Evolutionary conservation across 2,113 vertebrate species (phyloP).

Genomic region (Odobenus rosmarus): DNA sequence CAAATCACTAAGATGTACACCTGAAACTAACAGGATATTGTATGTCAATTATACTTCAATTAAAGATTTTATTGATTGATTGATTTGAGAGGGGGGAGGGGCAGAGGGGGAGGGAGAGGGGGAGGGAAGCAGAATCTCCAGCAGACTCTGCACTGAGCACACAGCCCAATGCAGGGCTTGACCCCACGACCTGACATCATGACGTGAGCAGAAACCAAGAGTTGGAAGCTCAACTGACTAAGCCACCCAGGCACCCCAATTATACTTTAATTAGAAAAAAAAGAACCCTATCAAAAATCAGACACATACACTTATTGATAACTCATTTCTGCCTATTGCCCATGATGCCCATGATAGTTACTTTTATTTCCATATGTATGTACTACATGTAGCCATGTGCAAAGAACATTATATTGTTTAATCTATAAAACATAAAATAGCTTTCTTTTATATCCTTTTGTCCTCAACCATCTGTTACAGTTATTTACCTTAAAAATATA

Average conservation of each 20-base stretch:
- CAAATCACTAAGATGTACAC: not conserved
- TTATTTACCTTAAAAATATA: constrained; percentile 47
- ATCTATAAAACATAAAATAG: not conserved
- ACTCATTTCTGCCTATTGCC: not conserved
- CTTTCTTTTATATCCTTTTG: constrained; percentile 41
- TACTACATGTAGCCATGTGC: not conserved
- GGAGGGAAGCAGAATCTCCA: not conserved
- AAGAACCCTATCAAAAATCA: not conserved
- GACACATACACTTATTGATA: not conserved
- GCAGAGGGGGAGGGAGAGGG: not conserved
- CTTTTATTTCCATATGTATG: not conserved
- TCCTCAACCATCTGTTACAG: constrained; percentile 23
- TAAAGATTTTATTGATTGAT: not conserved
- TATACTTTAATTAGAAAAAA: not conserved
- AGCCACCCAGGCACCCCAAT: not conserved
- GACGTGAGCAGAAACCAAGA: not conserved
- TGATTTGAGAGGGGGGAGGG: not conserved
- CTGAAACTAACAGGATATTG: not conserved
- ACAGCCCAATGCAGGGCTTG: not conserved
- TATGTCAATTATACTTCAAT: not conserved
- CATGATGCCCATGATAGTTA: not conserved
- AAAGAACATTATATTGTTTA: not conserved
- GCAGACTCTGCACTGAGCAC: not conserved
- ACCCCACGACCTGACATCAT: not conserved
- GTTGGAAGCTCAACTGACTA: not conserved